Percentiles rank a stretch among this genome's conserved stretches.
These are phyloP conservation scores for Phoxinus phoxinus DNA, from an alignment of 2,113 vertebrate species.

Conservation along the genomic window DNA sequence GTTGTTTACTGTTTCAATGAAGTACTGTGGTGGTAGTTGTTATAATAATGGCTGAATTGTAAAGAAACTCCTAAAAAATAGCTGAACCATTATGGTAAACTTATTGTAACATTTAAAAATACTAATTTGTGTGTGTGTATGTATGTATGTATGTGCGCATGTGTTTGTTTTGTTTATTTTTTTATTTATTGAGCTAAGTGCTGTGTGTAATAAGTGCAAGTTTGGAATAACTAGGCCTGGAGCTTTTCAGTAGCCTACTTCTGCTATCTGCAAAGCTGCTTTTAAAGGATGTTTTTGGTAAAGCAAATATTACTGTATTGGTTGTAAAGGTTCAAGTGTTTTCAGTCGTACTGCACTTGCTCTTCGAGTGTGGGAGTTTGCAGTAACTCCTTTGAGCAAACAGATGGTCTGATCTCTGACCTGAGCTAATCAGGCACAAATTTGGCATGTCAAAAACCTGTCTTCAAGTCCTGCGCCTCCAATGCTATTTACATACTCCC, in stretches of 20 bases:
- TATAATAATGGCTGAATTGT: background rate
- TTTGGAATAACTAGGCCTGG: background rate
- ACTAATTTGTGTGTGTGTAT: background rate
- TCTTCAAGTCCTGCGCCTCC: slow-evolving; percentile 8
- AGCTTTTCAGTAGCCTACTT: background rate
- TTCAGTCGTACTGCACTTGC: background rate
- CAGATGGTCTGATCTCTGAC: slow-evolving; percentile 48
- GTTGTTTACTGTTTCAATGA: no score
- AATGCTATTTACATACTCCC: slow-evolving; percentile 36
- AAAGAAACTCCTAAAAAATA: background rate
- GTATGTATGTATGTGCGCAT: no score
- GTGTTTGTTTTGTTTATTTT: background rate
- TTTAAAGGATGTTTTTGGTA: background rate
- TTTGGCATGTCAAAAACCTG: slow-evolving; percentile 53
- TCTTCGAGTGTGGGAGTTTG: slow-evolving; percentile 31
- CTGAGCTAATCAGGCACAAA: slow-evolving; percentile 51
- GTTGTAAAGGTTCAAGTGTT: background rate
- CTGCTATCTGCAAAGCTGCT: background rate
- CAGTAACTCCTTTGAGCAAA: slow-evolving; percentile 49
- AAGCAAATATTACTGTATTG: background rate
- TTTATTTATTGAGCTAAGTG: background rate
- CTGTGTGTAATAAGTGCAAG: background rate
- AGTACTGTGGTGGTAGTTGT: no score
- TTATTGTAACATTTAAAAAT: background rate
- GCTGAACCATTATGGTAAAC: background rate